Evolutionary conservation across 1,140 invertebrate species (phyloP), one percentile per base, ranked within the genome.

Genomic region (Ceratoteleas bidentatus): DNA sequence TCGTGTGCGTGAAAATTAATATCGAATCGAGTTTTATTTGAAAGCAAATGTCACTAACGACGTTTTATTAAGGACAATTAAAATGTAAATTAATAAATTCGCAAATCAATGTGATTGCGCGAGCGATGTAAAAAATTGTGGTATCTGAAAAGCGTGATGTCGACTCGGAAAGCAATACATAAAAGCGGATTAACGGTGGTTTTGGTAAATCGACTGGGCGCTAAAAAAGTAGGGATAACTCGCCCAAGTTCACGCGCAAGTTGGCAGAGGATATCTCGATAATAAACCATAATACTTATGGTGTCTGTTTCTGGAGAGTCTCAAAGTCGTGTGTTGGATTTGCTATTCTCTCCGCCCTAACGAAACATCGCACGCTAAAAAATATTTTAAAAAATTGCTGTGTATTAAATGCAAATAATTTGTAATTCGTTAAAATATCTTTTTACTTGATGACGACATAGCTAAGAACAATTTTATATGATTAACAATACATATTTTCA

Each of bases 211-310:
- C 56, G 49, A 65, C 58, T 66, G 24, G 24, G 60, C 60, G 49
- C 66, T 66, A 56, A 65, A 78, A 65, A 79, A 73, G 62, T 38
- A 66, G 52, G 54, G 50, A 68, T 62, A 73, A 68, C 38, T 72
- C 43, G 36, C 49, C 47, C n/a, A 65, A 73, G 61, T 73, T 73
- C 34, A 58, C 54, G 47, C 40, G 61, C 9, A 79, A 73, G 62
- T 73, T 70, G 33, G 58, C 49, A 52, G 32, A 73, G 47, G 9
- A 60, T 65, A 66, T 78, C 75, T 56, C 49, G 6, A 58, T 52
- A 77, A 64, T 57, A 77, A 77, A 70, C 65, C 65, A 53, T 64
- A 69, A 70, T 69, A 64, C 65, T 70, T 78, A 70, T 72, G 52
- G 60, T 62, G 43, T 78, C 53, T 65, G 66, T 65, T 78, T 70